These are phyloP conservation scores for Anolis sagrei DNA, from an alignment of 2,113 vertebrate genomes.

Conservation along the genomic window DNA sequence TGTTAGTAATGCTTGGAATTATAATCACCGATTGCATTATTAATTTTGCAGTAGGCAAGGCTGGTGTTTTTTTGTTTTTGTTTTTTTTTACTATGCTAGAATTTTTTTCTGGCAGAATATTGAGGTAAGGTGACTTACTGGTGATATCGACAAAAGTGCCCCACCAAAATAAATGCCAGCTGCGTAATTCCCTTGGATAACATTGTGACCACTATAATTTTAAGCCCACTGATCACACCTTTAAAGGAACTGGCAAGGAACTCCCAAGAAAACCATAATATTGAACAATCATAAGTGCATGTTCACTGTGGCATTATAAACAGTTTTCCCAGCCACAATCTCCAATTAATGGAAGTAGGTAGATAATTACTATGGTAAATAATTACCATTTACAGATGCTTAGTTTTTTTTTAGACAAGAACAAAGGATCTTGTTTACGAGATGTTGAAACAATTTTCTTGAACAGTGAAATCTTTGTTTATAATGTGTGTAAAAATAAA, in stretches of 20 bases:
- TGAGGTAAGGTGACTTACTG: background rate
- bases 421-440: background rate
- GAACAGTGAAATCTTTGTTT: background rate
- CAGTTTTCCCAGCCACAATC: background rate
- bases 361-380: background rate
- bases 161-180: slow-evolving; percentile 7
- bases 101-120: background rate
- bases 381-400: background rate
- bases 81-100: background rate
- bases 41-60: background rate
- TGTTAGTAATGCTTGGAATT: background rate
- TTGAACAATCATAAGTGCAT: background rate
- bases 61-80: background rate
- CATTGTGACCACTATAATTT: slow-evolving; percentile 30
- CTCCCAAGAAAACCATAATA: background rate
- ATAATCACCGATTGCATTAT: slow-evolving; percentile 19
- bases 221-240: background rate
- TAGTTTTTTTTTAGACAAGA: background rate
- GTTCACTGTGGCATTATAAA: background rate
- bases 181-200: background rate
- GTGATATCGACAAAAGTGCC: background rate
- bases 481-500: background rate
- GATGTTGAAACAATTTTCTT: background rate
- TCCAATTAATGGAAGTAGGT: background rate
- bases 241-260: background rate